These are phyloP conservation scores for Hyperoodon ampullatus DNA, from an alignment of 2,113 vertebrate species.

Conservation along the genomic window DNA sequence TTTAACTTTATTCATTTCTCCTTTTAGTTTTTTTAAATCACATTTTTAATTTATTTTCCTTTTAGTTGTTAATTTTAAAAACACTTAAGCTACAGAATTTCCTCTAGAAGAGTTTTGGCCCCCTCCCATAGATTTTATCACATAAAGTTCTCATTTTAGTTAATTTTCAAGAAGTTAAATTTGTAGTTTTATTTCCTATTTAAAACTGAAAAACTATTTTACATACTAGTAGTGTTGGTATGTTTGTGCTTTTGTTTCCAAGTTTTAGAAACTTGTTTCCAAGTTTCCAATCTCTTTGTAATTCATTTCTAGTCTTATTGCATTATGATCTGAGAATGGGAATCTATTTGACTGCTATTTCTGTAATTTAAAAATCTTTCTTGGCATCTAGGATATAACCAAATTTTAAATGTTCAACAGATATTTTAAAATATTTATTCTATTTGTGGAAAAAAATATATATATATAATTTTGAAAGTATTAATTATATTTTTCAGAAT, in stretches of 20 bases:
- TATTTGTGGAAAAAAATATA: background rate
- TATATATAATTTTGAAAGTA: background rate
- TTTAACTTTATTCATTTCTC: background rate
- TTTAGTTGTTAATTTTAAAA: conserved; percentile 10
- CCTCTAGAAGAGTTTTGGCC: background rate
- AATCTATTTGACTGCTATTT: background rate
- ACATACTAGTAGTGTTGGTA: background rate
- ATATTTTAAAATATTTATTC: background rate
- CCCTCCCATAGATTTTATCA: background rate
- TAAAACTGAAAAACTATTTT: background rate
- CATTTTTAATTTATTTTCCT: background rate
- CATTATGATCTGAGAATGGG: background rate
- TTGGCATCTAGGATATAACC: background rate
- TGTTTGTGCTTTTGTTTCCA: background rate
- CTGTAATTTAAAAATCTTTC: background rate
- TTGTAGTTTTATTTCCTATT: background rate
- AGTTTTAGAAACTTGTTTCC: background rate
- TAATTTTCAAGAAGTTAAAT: background rate
- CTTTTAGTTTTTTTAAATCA: background rate
- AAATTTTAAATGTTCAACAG: background rate
- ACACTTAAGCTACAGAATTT: background rate
- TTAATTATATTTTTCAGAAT: background rate
- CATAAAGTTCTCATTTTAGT: background rate
- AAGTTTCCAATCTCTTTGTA: background rate
- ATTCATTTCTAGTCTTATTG: background rate